These are phyloP conservation scores for Catagonus wagneri DNA, from an alignment of 2,113 vertebrate genomes.

Conservation along the genomic window DNA sequence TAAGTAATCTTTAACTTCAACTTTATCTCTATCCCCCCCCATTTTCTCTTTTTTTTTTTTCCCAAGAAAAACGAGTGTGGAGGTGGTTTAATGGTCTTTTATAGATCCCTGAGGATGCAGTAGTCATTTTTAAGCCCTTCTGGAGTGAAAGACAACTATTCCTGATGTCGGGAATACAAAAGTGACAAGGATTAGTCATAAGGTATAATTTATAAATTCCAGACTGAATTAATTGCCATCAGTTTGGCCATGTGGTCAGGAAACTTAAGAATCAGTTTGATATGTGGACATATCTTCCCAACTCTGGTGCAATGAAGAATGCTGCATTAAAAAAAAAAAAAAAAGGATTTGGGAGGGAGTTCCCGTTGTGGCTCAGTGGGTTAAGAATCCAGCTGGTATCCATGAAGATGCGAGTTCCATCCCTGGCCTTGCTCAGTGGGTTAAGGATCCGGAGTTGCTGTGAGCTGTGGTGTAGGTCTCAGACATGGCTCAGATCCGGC, in stretches of 20 bases:
- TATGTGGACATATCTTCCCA: not conserved
- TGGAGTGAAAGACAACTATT: not conserved
- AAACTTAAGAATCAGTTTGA: not conserved
- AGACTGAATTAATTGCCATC: not conserved
- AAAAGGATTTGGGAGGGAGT: not conserved
- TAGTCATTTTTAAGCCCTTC: not conserved
- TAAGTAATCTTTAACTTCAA: not conserved
- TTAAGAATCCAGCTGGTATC: too few relatives aligned
- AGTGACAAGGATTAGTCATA: not conserved
- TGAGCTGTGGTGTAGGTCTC: too few relatives aligned
- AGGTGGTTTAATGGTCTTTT: not conserved
- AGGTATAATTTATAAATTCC: not conserved
- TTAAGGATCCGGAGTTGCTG: too few relatives aligned
- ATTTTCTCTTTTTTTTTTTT: not conserved
- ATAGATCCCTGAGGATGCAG: not conserved
- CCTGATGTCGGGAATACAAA: not conserved
- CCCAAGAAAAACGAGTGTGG: not conserved
- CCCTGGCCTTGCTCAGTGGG: too few relatives aligned
- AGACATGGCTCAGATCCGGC: too few relatives aligned
- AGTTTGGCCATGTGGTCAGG: not conserved
- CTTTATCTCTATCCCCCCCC: not conserved
- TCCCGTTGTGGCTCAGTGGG: too few relatives aligned
- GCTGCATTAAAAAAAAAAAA: not conserved
- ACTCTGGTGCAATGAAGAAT: not conserved
- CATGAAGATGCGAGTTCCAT: too few relatives aligned